These are phyloP conservation scores for Cotesia congregata DNA, from an alignment of 2,888 invertebrate species.

Conservation along the genomic window DNA sequence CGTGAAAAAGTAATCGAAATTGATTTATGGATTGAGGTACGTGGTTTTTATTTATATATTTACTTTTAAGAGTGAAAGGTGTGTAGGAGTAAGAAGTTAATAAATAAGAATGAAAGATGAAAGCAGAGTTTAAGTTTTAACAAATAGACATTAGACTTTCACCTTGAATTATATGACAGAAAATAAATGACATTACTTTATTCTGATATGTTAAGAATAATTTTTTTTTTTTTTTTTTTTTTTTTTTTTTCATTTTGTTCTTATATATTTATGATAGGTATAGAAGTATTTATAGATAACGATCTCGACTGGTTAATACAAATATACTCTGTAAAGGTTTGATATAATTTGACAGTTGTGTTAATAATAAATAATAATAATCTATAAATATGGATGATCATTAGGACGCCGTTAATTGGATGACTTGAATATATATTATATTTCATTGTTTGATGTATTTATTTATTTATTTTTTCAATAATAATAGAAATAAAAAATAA, in stretches of 20 bases:
- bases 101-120: not conserved
- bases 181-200: not conserved
- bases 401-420: not conserved
- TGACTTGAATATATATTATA: not conserved
- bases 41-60: not conserved
- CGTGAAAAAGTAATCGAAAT: not conserved
- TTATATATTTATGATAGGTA: too few species aligned
- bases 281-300: not conserved
- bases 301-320: not conserved
- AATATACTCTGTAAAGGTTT: not conserved
- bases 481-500: not conserved
- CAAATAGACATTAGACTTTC: not conserved
- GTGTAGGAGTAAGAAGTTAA: not conserved
- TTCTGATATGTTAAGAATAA: not conserved
- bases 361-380: not conserved
- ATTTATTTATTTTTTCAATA: not conserved
- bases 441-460: not conserved
- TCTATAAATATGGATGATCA: not conserved
- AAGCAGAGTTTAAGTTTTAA: not conserved
- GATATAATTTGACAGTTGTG: not conserved
- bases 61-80: not conserved
- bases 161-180: not conserved
- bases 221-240: not conserved
- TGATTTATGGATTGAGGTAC: not conserved
- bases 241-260: not conserved